These are phyloP conservation scores for Pipa parva DNA, from an alignment of 2,113 vertebrate species.

Conservation along the genomic window DNA sequence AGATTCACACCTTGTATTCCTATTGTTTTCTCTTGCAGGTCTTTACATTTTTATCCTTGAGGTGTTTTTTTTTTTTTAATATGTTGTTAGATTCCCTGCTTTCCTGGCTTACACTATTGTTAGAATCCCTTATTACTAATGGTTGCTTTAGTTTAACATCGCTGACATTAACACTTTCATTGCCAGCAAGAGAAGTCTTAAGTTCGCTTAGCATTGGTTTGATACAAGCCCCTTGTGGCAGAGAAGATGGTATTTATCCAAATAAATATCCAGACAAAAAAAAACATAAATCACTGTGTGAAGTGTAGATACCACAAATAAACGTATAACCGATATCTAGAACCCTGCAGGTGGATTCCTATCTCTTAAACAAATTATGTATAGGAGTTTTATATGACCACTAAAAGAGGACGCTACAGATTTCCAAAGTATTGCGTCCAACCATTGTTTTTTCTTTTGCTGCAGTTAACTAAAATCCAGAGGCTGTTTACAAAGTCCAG, in stretches of 20 bases:
- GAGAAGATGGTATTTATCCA: not conserved
- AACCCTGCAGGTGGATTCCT: too few species aligned
- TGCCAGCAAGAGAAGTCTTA: constrained; percentile 5
- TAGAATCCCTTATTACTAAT: constrained; percentile 51
- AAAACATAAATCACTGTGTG: not conserved
- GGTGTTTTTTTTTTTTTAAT: constrained; percentile 51
- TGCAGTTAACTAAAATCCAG: too few species aligned
- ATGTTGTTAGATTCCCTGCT: constrained; percentile 1
- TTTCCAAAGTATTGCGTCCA: too few species aligned
- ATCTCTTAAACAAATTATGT: too few species aligned
- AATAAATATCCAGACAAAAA: not conserved
- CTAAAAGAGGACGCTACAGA: too few species aligned
- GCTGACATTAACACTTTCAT: not conserved
- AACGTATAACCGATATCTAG: too few species aligned
- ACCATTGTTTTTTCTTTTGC: too few species aligned
- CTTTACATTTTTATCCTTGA: constrained; percentile 51
- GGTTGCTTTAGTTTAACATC: constrained; percentile 46
- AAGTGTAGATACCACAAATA: too few species aligned
- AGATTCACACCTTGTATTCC: constrained; percentile 69
- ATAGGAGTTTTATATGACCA: too few species aligned
- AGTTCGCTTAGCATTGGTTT: not conserved
- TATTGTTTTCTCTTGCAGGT: constrained; percentile 66
- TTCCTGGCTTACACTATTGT: constrained; percentile 42
- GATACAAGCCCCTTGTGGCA: not conserved
- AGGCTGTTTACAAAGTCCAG: too few species aligned